Evolutionary conservation across 2,113 vertebrate species (phyloP), one percentile per base, ranked within the genome.

Genomic region (Ceyx cyanopectus): DNA sequence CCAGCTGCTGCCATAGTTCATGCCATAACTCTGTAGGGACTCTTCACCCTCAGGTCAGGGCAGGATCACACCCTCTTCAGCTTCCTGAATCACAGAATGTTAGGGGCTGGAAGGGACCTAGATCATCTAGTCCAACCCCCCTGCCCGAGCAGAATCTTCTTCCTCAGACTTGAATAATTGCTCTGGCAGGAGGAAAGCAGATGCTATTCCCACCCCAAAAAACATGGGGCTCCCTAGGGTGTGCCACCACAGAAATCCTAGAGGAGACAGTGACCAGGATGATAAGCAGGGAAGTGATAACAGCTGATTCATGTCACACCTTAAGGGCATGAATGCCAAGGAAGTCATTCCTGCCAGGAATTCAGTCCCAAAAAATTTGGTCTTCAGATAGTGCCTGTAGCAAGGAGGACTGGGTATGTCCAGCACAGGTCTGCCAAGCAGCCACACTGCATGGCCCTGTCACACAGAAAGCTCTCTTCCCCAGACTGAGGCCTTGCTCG

Each of bases 1-100:
- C 12, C 34, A 19, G 32, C 30, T 60, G 19, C 63, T 2, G 3
- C 18, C 32, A 20, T 1, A 0, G 12, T 4, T 9, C 18, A 2
- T 8, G 10, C 58, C 7, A 1, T 21, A 12, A 13, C 13, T 56
- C 14, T n/a, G 16, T 24, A n/a, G 2, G 9, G 41, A 14, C 22
- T 34, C 46, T 61, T 34, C 7, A 22, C 13, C 8, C 14, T 50
- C 12, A 7, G 26, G 2, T 7, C 57, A 48, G n/a, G n/a, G 53
- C 40, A 90, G 37, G 43, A 73, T 60, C 14, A 4, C 14, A 50
- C 18, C 32, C 10, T 79, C 41, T 30, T 7, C 10, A 2, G 32
- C 27, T 60, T 75, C 53, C 37, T 37, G 37, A 37, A 37, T 37
- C 37, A 37, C 37, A 37, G 37, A 37, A 37, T 37, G 37, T 37